These are phyloP conservation scores for Cyprinus carpio DNA, from an alignment of 2,113 vertebrate species.

Conservation along the genomic window DNA sequence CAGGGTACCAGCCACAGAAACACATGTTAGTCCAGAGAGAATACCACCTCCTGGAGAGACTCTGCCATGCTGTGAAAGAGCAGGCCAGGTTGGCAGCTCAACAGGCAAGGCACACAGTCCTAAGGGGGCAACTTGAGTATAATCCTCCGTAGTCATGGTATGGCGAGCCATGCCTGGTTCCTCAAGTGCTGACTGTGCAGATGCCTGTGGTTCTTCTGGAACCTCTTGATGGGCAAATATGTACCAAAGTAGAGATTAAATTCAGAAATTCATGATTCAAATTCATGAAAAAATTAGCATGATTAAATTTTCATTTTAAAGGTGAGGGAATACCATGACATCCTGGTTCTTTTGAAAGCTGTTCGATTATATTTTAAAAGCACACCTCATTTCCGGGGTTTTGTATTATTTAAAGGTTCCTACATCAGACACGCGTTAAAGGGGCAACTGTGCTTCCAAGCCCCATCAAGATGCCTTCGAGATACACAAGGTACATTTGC, in stretches of 20 bases:
- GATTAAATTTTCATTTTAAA: neutral
- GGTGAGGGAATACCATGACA: neutral
- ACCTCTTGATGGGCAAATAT: conserved; percentile 13
- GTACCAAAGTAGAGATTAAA: neutral
- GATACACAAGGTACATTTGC: conserved; percentile 49
- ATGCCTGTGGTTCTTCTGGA: conserved; percentile 25
- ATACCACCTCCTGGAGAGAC: conserved; percentile 45
- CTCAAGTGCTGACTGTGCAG: conserved; percentile 41
- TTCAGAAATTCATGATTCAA: conserved; percentile 9
- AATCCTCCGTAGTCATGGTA: conserved; percentile 50
- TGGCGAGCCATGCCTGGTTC: conserved; percentile 40
- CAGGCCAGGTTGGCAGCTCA: conserved; percentile 47
- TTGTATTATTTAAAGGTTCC: conserved; percentile 26
- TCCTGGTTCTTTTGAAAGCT: neutral
- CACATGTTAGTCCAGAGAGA: conserved; percentile 38
- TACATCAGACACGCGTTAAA: conserved; percentile 18
- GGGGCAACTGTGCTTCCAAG: conserved; percentile 35
- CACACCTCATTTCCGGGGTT: conserved; percentile 11
- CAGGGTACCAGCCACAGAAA: conserved; percentile 38
- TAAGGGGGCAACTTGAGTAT: conserved; percentile 32
- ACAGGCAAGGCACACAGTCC: conserved; percentile 32
- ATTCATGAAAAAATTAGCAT: conserved; percentile 8
- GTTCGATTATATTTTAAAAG: conserved; percentile 11
- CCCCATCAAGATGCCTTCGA: conserved; percentile 29
- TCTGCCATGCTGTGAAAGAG: conserved; percentile 36